Conservation (phyloP, 2,113 vertebrate species). For the Hippocampus abdominalis region DNA sequence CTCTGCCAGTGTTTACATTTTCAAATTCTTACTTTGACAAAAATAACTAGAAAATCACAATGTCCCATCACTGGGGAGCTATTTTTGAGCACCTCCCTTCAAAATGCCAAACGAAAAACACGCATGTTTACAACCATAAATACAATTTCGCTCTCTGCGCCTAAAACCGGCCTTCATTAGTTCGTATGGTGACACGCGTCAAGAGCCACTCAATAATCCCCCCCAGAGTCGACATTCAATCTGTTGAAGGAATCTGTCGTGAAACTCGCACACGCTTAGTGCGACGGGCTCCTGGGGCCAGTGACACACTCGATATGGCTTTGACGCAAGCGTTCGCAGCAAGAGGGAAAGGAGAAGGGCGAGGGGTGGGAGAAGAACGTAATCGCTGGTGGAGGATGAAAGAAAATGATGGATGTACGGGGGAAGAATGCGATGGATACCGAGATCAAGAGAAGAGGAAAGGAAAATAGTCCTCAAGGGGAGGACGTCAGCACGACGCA, state of each 20-base stretch:
- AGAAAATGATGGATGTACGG: not conserved
- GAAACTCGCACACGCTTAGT: not conserved
- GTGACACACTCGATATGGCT: slow-evolving; percentile 23
- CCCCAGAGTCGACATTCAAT: slow-evolving; percentile 11
- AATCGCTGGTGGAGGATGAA: slow-evolving; percentile 3
- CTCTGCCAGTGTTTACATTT: too few relatives aligned
- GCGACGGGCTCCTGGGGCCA: not conserved
- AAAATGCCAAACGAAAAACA: slow-evolving; percentile 19
- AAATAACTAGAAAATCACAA: too few relatives aligned
- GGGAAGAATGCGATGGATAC: not conserved
- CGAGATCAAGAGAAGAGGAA: slow-evolving; percentile 13
- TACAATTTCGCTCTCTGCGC: slow-evolving; percentile 26
- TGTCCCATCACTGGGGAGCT: too few relatives aligned
- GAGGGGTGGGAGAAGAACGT: not conserved
- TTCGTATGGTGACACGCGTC: not conserved
- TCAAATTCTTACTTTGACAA: too few relatives aligned
- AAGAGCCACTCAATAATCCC: slow-evolving; percentile 13
- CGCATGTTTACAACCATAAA: slow-evolving; percentile 26
- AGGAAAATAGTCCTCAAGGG: slow-evolving; percentile 34
- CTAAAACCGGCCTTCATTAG: slow-evolving; percentile 14
- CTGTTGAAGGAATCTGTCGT: slow-evolving; percentile 2
- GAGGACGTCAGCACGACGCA: slow-evolving; percentile 44
- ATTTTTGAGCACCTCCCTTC: slow-evolving; percentile 11
- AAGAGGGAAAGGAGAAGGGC: not conserved
- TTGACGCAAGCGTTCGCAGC: slow-evolving; percentile 34